These are phyloP conservation scores for Phacellophora camtschatica DNA, from an alignment of 30 jellyfish, hydroid and myxozoan genomes.

Conservation along the genomic window DNA sequence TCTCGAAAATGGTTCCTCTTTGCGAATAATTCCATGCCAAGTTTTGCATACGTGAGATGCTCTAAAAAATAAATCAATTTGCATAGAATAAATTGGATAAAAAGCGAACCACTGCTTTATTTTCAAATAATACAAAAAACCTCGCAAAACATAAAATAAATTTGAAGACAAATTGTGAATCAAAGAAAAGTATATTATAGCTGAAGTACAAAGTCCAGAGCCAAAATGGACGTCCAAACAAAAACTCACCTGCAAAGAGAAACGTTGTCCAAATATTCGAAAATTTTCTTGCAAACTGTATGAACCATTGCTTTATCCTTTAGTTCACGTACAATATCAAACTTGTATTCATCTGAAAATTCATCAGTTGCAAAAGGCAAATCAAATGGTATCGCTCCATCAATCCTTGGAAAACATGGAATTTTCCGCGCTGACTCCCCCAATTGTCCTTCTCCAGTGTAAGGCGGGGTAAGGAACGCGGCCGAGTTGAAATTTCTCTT, in stretches of 20 bases:
- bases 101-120: too few species aligned
- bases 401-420: slow-evolving; percentile 14
- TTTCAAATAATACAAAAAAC: too few species aligned
- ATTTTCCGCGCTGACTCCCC: not conserved
- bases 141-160: too few species aligned
- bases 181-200: too few species aligned
- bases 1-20: not conserved
- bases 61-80: too few species aligned
- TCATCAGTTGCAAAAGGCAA: slow-evolving; percentile 29
- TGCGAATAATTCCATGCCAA: slow-evolving; percentile 31
- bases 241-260: slow-evolving; percentile 45
- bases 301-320: not conserved
- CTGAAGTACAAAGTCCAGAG: too few species aligned
- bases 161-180: too few species aligned
- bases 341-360: slow-evolving; percentile 2
- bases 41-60: slow-evolving; percentile 45
- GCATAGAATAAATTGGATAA: too few species aligned
- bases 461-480: slow-evolving; percentile 45
- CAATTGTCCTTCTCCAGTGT: slow-evolving; percentile 12
- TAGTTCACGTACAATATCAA: slow-evolving; percentile 17
- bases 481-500: not conserved
- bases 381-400: slow-evolving; percentile 30
- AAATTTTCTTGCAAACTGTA: slow-evolving; percentile 38
- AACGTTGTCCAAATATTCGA: slow-evolving; percentile 34
- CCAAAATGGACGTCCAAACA: too few species aligned